phyloP scores from a whole-genome alignment of 2,113 vertebrate species.

The Zapus hudsonius region DNA sequence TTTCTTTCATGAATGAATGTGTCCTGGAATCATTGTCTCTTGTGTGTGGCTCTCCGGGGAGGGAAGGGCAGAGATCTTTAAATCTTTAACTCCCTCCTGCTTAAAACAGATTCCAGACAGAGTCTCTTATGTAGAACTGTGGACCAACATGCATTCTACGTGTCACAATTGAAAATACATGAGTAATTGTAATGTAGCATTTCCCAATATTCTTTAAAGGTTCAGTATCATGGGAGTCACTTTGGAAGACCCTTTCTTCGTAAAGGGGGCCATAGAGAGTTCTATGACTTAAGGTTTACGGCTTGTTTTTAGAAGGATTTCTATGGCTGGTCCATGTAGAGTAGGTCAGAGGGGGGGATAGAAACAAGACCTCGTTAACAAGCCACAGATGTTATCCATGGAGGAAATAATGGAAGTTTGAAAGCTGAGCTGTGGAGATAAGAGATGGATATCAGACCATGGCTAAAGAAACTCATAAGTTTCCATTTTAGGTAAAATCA shows the following conservation, averaged over 20 bases:
- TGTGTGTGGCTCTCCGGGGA: background rate
- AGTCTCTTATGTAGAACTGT: background rate
- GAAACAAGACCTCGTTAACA: background rate
- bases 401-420: background rate
- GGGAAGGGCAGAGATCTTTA: background rate
- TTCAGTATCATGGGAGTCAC: background rate
- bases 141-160: too few relatives aligned
- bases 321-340: background rate
- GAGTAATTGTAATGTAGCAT: background rate
- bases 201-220: background rate
- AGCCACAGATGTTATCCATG: background rate
- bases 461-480: background rate
- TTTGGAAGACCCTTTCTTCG: background rate
- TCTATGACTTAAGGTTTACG: background rate
- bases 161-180: background rate
- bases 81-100: background rate
- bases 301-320: background rate
- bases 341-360: background rate
- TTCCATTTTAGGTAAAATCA: background rate
- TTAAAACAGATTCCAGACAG: background rate
- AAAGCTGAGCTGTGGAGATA: background rate
- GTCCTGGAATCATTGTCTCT: background rate
- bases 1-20: background rate
- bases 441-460: background rate
- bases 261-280: background rate